phyloP scores from a whole-genome alignment of 2,888 invertebrate species.

The Orthonevra nobilis region DNA sequence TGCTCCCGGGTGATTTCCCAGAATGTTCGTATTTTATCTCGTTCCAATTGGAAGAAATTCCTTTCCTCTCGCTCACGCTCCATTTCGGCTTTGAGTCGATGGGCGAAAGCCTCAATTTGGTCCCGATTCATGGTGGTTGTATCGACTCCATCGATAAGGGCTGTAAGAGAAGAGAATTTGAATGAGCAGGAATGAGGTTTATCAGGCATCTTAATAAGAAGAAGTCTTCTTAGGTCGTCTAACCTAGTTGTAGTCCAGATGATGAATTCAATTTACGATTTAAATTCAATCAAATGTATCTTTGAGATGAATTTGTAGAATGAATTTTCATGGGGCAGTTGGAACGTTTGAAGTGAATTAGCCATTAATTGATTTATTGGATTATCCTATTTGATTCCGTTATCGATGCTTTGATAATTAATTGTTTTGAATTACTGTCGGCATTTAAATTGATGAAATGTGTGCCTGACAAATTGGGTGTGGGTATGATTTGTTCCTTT shows the following conservation, averaged over 20 bases:
- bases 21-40: slow-evolving; percentile 95
- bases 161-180: slow-evolving; percentile 78
- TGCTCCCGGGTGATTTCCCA: slow-evolving; percentile 97
- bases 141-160: slow-evolving; percentile 92
- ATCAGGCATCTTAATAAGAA: slow-evolving; percentile 6
- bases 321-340: too few relatives aligned
- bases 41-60: slow-evolving; percentile 96
- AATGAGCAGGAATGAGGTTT: slow-evolving; percentile 12
- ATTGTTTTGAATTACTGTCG: slow-evolving; percentile 15
- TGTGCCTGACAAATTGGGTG: slow-evolving; percentile 17
- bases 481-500: too few relatives aligned
- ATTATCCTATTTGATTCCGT: slow-evolving; percentile 39
- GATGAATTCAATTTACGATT: slow-evolving; percentile 41
- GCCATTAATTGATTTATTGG: slow-evolving; percentile 61
- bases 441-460: slow-evolving; percentile 25
- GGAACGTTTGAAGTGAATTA: background rate
- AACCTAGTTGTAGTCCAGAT: too few relatives aligned
- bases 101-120: slow-evolving; percentile 93
- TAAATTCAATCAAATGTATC: slow-evolving; percentile 62
- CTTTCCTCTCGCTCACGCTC: slow-evolving; percentile 97
- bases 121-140: slow-evolving; percentile 96
- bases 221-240: too few relatives aligned
- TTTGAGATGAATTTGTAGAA: background rate
- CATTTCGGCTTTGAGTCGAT: slow-evolving; percentile 92
- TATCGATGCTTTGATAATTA: slow-evolving; percentile 50